Evolutionary conservation across 2,888 invertebrate species (phyloP), one percentile per base, ranked within the genome.

Genomic region (Nemoura dubitans): DNA sequence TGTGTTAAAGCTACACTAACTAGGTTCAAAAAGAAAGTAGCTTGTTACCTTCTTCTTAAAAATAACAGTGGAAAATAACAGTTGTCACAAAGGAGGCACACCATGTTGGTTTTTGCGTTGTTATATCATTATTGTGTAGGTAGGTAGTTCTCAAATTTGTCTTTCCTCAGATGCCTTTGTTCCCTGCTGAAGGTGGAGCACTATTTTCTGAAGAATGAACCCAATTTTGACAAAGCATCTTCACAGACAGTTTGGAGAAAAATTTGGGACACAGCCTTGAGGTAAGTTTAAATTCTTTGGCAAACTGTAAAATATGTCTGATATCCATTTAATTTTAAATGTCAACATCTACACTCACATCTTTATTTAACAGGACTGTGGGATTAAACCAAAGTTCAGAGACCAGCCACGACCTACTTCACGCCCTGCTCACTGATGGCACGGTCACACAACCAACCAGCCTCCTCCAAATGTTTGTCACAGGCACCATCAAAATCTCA

Each of bases 321-420:
- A 36, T 36, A 36, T 6, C 36, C 10, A 36, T 36, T 10, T 10
- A 3, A 36, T 36, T 36, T 10, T 36, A n/a, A n/a, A n/a, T n/a
- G n/a, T n/a, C n/a, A n/a, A n/a, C n/a, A n/a, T n/a, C n/a, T n/a
- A n/a, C n/a, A n/a, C n/a, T n/a, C n/a, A n/a, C n/a, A n/a, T n/a
- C 36, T 36, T 6, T 36, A 6, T 36, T 85, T 91, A 91, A 87
- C 88, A 93, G 93, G 88, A 92, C 92, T 76, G 90, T 93, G 78
- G 92, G 92, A 36, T 90, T 92, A 88, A 92, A 92, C 89, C 92
- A 92, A 87, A 92, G 91, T 86, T 92, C 92, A 88, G 89, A 91
- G 86, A 89, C 89, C 80, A 91, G 91, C 0, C 93, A 93, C 89
- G 89, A 89, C 30, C 90, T 93, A 10, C 89, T 93, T 0, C 92